Base-by-base conservation (phyloP, 2,113 vertebrate genomes). In the Heteronetta atricapilla region DNA sequence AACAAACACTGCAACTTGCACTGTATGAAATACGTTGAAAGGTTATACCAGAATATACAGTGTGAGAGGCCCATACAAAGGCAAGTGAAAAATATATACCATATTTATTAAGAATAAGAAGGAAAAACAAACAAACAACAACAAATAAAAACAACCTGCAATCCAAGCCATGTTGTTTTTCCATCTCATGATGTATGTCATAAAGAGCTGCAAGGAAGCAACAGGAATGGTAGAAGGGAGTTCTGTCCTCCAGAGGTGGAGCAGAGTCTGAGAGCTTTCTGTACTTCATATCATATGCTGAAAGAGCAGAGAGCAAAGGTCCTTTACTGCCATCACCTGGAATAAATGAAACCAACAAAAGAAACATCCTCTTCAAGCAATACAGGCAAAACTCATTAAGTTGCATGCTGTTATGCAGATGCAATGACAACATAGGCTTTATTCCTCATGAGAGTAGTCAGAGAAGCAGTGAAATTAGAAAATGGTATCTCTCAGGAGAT, bases 241-340 rank as follows among this genome's bases (percentile, higher is more conserved):
- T 29, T 6, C 4, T 84, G 63, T 78, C 10, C 33, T 52, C 17
- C 40, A 36, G 9, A 46, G 22, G 31, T 9, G 3, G 11, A 13
- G 20, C 64, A 63, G 56, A 90, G 3, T 69, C 69, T 83, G 36
- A 92, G 56, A 63, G 38, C 28, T 89, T 89, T 77, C 60, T 78
- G 23, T 40, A 11, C 15, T 82, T 87, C 58, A 29, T 3, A 62
- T 31, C 26, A 74, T 25, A 78, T 33, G 26, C 13, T 81, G 36
- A 76, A 87, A 76, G 70, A 96, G 64, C 76, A 96, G 90, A 76
- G 70, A 96, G 64, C 76, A 96, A 96, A 97, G 93, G 90, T 95
- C 84, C 86, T 97, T 97, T 98, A 97, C 97, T 98, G 98, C 97
- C 97, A 97, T 97, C 96, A 95, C 74, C 97, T 98, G 97, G 97